Base-by-base conservation (phyloP, 2,888 invertebrate genomes). In the Patella ulyssiponensis region DNA sequence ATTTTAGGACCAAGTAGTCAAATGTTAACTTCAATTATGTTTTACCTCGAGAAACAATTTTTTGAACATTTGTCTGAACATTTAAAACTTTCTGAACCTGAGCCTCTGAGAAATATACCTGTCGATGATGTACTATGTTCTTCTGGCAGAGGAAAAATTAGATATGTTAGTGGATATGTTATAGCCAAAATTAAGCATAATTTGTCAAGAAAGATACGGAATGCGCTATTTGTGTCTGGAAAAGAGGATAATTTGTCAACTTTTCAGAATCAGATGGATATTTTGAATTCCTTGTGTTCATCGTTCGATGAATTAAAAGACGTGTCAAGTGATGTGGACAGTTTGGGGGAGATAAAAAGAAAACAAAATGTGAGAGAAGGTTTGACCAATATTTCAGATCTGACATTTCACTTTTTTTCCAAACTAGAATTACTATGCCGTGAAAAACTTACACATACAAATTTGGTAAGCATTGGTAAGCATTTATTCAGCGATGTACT, bases 291-390 rank as follows among this genome's bases (percentile, higher is more conserved):
- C 9, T 53, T 69, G 17, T 51, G 69, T 44, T 14, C 69, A 1
- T 17, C 75, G 51, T 52, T 52, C 23, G 52, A 70, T n/a, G 71
- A 75, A 27, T 4, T 77, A 15, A 27, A 12, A 15, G 11, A 64
- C 14, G 14, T 27, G 15, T 27, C 27, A 17, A 33, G 9, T 33
- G 64, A 74, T 3, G 3, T 14, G 17, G 75, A 58, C 12, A 69
- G 69, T 69, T 23, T 75, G 20, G 44, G 58, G 12, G 71, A 75
- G 51, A 75, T 53, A 17, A 5, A 23, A n/a, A 69, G 75, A 51
- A 75, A 75, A 75, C 70, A 75, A 69, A 75, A 77, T 73, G 56
- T 20, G 15, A 73, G 77, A 52, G 73, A 77, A 73, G 56, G 77
- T 52, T 51, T 77, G 17, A 77, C 53, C 69, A 77, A 77, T 52